Evolutionary conservation across 2,888 invertebrate species (phyloP).

Genomic region (Hypercompe scribonia): DNA sequence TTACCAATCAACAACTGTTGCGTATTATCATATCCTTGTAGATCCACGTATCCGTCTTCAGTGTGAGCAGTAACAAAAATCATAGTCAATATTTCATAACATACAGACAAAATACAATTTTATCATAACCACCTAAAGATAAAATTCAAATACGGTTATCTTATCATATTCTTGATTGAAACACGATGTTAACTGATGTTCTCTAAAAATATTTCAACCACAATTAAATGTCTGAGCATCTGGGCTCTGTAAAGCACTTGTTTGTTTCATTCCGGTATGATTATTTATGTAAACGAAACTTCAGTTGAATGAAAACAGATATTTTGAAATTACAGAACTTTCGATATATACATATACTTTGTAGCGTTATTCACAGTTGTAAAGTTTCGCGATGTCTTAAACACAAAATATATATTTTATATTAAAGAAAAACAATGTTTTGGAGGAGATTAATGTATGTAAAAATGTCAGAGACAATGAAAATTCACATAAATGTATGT

Average conservation of each 20-base stretch:
- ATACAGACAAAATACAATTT: constrained; percentile 23
- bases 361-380: background rate
- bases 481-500: background rate
- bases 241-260: constrained; percentile 27
- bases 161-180: constrained; percentile 41
- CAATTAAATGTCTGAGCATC: constrained; percentile 42
- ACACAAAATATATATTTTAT: background rate
- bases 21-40: constrained; percentile 77
- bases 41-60: constrained; percentile 73
- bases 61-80: constrained; percentile 63
- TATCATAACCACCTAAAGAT: constrained; percentile 4
- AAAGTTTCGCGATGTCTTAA: background rate
- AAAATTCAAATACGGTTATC: constrained; percentile 15
- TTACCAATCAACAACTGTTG: constrained; percentile 78
- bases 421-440: too few species aligned
- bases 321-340: background rate
- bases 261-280: constrained; percentile 32
- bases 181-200: constrained; percentile 42
- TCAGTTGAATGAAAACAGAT: constrained; percentile 15
- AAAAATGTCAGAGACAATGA: background rate
- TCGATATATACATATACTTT: background rate
- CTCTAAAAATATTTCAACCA: constrained; percentile 47
- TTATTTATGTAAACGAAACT: constrained; percentile 10
- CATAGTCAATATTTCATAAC: constrained; percentile 35
- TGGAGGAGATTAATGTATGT: too few species aligned